These are phyloP conservation scores for Flexamia atlantica DNA, from an alignment of 2,888 invertebrate genomes.

Conservation along the genomic window DNA sequence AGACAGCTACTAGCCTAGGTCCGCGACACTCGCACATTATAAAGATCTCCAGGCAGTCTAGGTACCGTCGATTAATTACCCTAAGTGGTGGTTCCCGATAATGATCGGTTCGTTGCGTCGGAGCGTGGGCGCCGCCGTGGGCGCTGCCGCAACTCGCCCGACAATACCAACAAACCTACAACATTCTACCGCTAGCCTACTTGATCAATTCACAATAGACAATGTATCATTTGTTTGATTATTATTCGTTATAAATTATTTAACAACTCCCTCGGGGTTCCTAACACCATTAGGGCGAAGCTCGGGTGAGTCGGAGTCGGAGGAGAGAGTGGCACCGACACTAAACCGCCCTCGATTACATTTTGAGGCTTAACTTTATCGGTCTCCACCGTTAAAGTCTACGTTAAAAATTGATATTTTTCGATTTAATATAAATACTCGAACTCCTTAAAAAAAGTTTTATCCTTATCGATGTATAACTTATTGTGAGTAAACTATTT, in stretches of 20 bases:
- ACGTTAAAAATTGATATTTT: too few species aligned
- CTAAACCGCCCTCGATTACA: too few species aligned
- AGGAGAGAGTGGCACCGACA: too few species aligned
- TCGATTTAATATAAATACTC: too few species aligned
- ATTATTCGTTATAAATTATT: slow-evolving; percentile 51
- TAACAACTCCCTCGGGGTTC: slow-evolving; percentile 32
- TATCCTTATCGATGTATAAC: too few species aligned
- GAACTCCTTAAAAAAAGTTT: too few species aligned
- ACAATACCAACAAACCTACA: slow-evolving; percentile 48
- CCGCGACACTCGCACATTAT: not conserved
- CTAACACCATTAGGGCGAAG: slow-evolving; percentile 39
- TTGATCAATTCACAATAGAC: slow-evolving; percentile 52
- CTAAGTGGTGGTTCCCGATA: slow-evolving; percentile 36
- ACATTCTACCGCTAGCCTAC: slow-evolving; percentile 27
- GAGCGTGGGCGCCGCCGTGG: slow-evolving; percentile 19
- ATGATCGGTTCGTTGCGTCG: slow-evolving; percentile 4
- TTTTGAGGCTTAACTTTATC: too few species aligned
- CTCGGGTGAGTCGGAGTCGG: not conserved
- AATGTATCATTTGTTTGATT: slow-evolving; percentile 50
- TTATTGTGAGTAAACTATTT: too few species aligned
- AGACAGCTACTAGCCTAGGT: too few species aligned
- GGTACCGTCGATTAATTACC: slow-evolving; percentile 39
- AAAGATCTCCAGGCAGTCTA: slow-evolving; percentile 23
- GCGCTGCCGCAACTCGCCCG: not conserved
- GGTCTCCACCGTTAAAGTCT: too few species aligned